Conservation (phyloP, 1,140 invertebrate genomes). For the Drosophila melanogaster region Release_6_plus_ISO1_MT NT_033779.5:12775001-12775500, state of each 20-base stretch:
- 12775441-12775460: too few species aligned
- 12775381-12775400: constrained; percentile 27
- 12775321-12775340: constrained; percentile 3
- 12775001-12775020: constrained; percentile 70
- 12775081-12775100: constrained; percentile 11
- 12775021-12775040: constrained; percentile 74
- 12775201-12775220: constrained; percentile 79
- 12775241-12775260: constrained; percentile 77
- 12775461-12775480: too few species aligned
- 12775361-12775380: constrained; percentile 38
- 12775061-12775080: constrained; percentile 52
- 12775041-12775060: constrained; percentile 55
- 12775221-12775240: constrained; percentile 81
- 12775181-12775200: constrained; percentile 83
- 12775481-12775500: not conserved
- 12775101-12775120: not conserved
- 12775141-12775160: constrained; percentile 11
- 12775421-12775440: constrained; percentile 6
- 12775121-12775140: not conserved
- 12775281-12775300: constrained; percentile 31
- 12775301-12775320: not conserved
- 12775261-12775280: constrained; percentile 61
- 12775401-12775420: constrained; percentile 20
- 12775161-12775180: constrained; percentile 72
- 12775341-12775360: constrained; percentile 40